Evolutionary conservation across 2,888 invertebrate species (phyloP), one percentile per base, ranked within the genome.

Genomic region (Branchellion lobata): DNA sequence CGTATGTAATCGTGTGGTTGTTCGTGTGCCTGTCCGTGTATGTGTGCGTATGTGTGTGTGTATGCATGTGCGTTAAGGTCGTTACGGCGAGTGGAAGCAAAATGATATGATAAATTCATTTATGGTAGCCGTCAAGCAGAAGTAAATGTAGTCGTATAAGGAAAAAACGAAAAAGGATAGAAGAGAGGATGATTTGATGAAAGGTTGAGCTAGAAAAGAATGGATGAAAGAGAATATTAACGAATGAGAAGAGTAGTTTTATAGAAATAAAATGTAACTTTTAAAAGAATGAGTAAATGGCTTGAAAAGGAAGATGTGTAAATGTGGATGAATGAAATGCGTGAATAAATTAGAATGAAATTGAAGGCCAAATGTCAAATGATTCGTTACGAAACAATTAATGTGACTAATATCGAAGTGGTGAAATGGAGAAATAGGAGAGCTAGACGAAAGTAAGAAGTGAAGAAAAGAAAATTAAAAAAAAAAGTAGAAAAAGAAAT

Each of bases 61-160:
- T 18, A 24, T 57, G 61, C n/a, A 5, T 57, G 24, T 24, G 61
- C 24, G 40, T 57, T 57, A 24, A n/a, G 61, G 61, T 57, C 61
- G 61, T 57, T 57, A 57, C 61, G 21, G 21, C 61, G 8, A 57
- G 61, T 57, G 24, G 61, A 57, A 57, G 61, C 24, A 57, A 57
- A 24, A 40, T 40, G 40, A 40, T 18, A 57, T 57, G 61, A 57
- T 24, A 24, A 57, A 57, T 57, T 57, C 61, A 24, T 57, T 57
- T 57, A 57, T 57, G 61, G 61, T 3, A 57, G 61, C 21, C 61
- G 61, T 57, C 61, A 57, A 57, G 61, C 24, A 8, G 61, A 57
- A 24, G 61, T 57, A 24, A 24, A 57, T 57, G 61, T 57, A 57
- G 24, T 57, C 21, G 24, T 57, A 57, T 57, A 40, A 40, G 40